Percentiles rank a stretch among this genome's conserved stretches.
Evolutionary conservation across 2,113 vertebrate species (phyloP).

Genomic region (Alethe diademata): DNA sequence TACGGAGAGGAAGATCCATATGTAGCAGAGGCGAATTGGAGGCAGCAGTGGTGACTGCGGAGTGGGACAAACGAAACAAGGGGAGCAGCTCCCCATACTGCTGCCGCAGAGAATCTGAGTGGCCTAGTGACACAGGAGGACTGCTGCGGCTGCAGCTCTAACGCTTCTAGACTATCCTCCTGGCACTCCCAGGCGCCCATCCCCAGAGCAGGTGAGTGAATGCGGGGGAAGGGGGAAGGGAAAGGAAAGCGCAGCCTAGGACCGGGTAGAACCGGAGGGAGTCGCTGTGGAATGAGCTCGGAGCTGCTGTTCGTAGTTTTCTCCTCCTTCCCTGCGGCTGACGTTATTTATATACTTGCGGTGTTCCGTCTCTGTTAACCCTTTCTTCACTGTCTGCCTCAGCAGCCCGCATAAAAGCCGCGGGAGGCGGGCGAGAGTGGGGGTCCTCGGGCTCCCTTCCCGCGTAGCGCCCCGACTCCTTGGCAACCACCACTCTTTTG

Average conservation of each 20-base stretch:
- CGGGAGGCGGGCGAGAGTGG: background rate
- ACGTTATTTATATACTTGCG: constrained; percentile 24
- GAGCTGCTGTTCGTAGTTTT: background rate
- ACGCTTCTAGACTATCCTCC: background rate
- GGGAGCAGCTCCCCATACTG: background rate
- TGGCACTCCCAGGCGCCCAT: background rate
- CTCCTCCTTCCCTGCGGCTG: background rate
- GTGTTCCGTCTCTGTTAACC: background rate
- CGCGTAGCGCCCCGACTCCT: background rate
- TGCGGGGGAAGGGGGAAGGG: background rate
- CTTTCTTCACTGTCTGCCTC: background rate
- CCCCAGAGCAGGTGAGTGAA: background rate
- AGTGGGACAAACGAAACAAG: constrained; percentile 6
- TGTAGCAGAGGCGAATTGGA: constrained; percentile 39
- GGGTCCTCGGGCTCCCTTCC: background rate
- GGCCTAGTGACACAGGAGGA: constrained; percentile 54
- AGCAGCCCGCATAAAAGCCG: background rate
- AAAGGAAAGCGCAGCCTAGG: background rate
- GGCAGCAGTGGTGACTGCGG: background rate
- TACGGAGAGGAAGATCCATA: constrained; percentile 21
- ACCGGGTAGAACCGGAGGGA: constrained; percentile 20
- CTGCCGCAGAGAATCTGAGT: background rate
- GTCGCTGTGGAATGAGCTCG: background rate
- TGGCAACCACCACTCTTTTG: background rate
- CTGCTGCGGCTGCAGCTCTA: constrained; percentile 21